Conservation (phyloP, 2,888 invertebrate genomes). For the Chrysolina oricalcia region DNA sequence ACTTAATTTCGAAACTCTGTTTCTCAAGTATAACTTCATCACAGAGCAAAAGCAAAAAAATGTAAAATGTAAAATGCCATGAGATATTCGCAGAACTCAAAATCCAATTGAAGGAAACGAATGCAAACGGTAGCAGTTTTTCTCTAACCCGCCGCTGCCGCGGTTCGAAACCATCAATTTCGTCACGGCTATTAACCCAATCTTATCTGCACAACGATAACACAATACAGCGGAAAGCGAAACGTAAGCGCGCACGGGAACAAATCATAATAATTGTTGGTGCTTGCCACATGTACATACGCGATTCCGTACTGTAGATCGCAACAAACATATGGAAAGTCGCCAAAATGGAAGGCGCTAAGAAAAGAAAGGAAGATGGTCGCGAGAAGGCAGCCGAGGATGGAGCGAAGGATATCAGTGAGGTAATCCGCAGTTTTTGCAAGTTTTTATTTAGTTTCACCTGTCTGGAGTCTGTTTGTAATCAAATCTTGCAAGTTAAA, state of each 20-base stretch:
- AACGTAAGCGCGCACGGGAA: conserved; percentile 37
- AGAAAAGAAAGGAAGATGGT: background rate
- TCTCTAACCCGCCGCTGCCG: background rate
- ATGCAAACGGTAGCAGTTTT: background rate
- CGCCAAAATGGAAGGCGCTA: background rate
- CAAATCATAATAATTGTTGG: conserved; percentile 30
- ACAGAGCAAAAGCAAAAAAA: too few relatives aligned
- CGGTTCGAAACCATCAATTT: conserved; percentile 18
- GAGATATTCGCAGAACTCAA: too few relatives aligned
- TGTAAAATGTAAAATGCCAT: too few relatives aligned
- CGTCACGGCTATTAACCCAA: conserved; percentile 31
- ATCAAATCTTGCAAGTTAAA: too few relatives aligned
- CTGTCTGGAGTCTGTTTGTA: too few relatives aligned
- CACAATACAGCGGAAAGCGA: conserved; percentile 31
- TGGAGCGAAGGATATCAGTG: background rate
- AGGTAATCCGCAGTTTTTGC: conserved; percentile 5
- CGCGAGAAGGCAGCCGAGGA: background rate
- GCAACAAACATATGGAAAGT: conserved; percentile 14
- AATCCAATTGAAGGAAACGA: too few relatives aligned
- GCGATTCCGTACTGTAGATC: background rate
- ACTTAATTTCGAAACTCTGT: too few relatives aligned
- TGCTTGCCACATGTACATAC: conserved; percentile 26
- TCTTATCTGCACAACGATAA: conserved; percentile 39
- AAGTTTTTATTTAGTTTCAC: too few relatives aligned
- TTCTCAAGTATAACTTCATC: too few relatives aligned